A percentile compares a stretch with the other conserved stretches of the same genome.
Evolutionary conservation across 2,797 vertebrate genomes (phyloP).

Genomic region (Oryzias sinensis): DNA sequence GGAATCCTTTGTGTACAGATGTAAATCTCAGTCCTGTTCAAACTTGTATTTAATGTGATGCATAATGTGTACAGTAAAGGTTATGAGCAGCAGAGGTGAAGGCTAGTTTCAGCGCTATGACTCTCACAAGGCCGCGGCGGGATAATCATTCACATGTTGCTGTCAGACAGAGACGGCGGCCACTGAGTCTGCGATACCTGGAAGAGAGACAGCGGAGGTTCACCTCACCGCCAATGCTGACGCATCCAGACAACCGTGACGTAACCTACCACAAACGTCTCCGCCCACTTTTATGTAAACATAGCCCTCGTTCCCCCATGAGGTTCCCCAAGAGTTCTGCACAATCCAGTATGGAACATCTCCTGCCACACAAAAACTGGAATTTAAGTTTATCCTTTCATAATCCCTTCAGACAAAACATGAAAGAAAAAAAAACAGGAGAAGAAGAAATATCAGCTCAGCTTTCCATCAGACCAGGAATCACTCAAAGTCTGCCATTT

Average conservation of each 20-base stretch:
- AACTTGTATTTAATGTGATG: conserved; percentile 36
- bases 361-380: conserved; percentile 62
- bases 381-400: conserved; percentile 6
- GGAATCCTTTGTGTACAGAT: conserved; percentile 47
- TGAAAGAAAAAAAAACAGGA: too few relatives aligned
- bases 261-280: conserved; percentile 86
- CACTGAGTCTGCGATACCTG: conserved; percentile 88
- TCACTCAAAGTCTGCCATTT: too few relatives aligned
- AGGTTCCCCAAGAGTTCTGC: conserved; percentile 88
- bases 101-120: conserved; percentile 19
- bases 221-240: conserved; percentile 13
- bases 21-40: conserved; percentile 12
- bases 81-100: conserved; percentile 1
- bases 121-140: conserved; percentile 3
- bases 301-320: conserved; percentile 87
- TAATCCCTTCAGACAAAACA: too few relatives aligned
- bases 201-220: conserved; percentile 26
- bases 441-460: too few relatives aligned
- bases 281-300: conserved; percentile 85
- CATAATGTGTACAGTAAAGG: conserved; percentile 50
- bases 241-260: not conserved
- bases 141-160: not conserved
- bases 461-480: too few relatives aligned
- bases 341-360: conserved; percentile 89
- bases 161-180: conserved; percentile 81